These are phyloP conservation scores for Spilarctia lutea DNA, from an alignment of 2,888 invertebrate species.

Conservation along the genomic window DNA sequence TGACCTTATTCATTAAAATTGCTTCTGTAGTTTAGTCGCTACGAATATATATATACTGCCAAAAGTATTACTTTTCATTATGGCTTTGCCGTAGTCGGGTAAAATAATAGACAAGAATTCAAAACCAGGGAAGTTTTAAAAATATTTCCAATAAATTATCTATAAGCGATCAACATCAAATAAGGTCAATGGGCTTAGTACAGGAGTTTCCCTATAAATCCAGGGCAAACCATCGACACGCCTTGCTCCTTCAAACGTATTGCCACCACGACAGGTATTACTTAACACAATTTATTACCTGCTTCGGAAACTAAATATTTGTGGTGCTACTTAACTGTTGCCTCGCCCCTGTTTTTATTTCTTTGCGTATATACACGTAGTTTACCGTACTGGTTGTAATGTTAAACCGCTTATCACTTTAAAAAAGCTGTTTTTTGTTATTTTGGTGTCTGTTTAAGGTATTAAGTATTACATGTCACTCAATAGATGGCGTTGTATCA, in stretches of 20 bases:
- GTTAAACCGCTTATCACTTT: background rate
- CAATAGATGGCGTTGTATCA: too few relatives aligned
- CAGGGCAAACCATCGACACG: constrained; percentile 68
- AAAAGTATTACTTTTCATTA: too few relatives aligned
- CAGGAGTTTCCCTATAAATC: constrained; percentile 83
- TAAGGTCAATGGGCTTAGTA: constrained; percentile 75
- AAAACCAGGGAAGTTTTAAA: background rate
- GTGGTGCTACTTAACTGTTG: constrained; percentile 17
- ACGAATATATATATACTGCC: too few relatives aligned
- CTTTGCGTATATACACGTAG: background rate
- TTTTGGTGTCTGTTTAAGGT: too few relatives aligned
- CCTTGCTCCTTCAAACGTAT: constrained; percentile 67
- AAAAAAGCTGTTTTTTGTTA: background rate
- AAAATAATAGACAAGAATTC: background rate
- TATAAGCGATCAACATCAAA: constrained; percentile 47
- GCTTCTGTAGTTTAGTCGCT: too few relatives aligned
- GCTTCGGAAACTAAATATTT: constrained; percentile 52
- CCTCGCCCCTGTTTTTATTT: constrained; percentile 10
- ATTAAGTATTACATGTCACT: too few relatives aligned
- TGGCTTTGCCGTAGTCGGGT: background rate
- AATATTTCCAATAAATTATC: background rate
- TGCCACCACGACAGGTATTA: constrained; percentile 67
- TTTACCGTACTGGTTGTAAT: background rate
- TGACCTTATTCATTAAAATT: too few relatives aligned
- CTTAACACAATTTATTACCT: constrained; percentile 64